Evolutionary conservation across 2,888 invertebrate species (phyloP).

Genomic region (Stenchaetothrips biformis): DNA sequence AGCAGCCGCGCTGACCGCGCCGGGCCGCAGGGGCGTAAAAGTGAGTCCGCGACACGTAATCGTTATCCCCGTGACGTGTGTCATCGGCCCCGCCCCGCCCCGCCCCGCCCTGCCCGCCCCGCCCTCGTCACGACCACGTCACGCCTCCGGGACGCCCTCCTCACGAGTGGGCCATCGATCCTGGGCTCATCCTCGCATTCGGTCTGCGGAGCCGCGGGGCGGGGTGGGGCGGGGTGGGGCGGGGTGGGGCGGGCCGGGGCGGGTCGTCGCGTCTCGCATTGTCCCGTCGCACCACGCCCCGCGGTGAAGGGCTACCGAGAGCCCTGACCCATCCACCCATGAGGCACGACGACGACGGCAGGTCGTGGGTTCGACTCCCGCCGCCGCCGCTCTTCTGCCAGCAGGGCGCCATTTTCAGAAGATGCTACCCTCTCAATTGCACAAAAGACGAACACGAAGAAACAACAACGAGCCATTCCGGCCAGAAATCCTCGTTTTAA

Average conservation of each 20-base stretch:
- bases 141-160: background rate
- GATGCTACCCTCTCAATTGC: too few relatives aligned
- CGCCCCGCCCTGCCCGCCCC: background rate
- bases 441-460: too few relatives aligned
- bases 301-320: background rate
- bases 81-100: background rate
- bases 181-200: background rate
- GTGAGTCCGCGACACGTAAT: background rate
- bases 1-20: background rate
- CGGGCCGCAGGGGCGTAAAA: background rate
- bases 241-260: background rate
- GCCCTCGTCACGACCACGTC: background rate
- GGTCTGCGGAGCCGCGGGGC: background rate
- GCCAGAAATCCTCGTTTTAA: too few relatives aligned
- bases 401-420: too few relatives aligned
- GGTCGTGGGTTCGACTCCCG: background rate
- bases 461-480: too few relatives aligned
- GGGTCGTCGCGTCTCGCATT: background rate
- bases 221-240: background rate
- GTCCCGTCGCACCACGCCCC: background rate
- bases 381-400: background rate
- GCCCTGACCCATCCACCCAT: background rate
- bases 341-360: background rate
- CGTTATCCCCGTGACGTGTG: background rate
- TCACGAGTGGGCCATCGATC: background rate